Conservation (phyloP, 64 coral and sea anemone genomes). For the Montipora capricornis region DNA sequence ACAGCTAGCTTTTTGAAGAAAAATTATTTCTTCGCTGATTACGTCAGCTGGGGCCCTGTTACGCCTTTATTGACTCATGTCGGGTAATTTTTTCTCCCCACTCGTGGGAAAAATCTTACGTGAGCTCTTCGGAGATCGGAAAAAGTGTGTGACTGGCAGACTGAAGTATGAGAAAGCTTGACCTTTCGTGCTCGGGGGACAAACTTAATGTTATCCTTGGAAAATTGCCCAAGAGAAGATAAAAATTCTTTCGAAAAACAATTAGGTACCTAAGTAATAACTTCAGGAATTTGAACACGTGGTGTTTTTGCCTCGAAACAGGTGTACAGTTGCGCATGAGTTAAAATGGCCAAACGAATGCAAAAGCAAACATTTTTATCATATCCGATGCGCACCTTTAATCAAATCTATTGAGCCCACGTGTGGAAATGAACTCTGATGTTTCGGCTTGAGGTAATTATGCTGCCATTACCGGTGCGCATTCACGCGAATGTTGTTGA, state of each 20-base stretch:
- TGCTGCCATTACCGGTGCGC: neutral
- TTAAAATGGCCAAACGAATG: neutral
- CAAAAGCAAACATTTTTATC: neutral
- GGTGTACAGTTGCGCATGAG: slow-evolving; percentile 3
- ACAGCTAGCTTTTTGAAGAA: neutral
- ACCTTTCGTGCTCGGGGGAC: neutral
- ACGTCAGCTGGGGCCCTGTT: neutral
- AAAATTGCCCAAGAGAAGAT: neutral
- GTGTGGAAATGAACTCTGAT: slow-evolving; percentile 1
- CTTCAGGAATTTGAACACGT: slow-evolving; percentile 36
- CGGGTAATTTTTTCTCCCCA: neutral
- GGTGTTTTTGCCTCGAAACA: slow-evolving; percentile 31
- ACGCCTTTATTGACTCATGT: slow-evolving; percentile 13
- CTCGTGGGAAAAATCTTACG: slow-evolving; percentile 20
- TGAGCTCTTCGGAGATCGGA: neutral
- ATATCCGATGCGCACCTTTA: neutral
- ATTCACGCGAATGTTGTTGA: slow-evolving; percentile 9
- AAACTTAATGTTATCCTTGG: neutral
- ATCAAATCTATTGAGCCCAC: neutral
- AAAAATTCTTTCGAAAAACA: neutral
- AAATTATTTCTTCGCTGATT: slow-evolving; percentile 1
- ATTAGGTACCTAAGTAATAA: neutral
- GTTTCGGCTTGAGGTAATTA: neutral
- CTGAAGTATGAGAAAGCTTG: neutral
- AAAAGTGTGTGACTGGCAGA: neutral